phyloP scores from a whole-genome alignment of 1,140 invertebrate species.

The Papilio xuthus region DNA sequence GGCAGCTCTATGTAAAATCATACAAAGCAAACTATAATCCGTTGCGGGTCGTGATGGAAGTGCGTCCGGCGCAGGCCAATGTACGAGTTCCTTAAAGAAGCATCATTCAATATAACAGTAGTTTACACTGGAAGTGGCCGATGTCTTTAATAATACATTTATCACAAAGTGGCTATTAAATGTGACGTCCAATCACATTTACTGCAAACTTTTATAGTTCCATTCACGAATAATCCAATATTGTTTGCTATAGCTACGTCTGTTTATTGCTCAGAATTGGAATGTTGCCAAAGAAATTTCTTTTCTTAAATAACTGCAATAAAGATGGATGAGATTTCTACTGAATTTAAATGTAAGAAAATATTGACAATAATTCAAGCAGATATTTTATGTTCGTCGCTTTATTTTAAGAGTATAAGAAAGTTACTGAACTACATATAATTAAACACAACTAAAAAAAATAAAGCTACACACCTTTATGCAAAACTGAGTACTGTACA shows the following conservation, averaged over 20 bases:
- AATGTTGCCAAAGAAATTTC: background rate
- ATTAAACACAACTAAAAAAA: background rate
- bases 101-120: too few species aligned
- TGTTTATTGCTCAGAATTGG: conserved; percentile 15
- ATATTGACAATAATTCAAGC: conserved; percentile 3
- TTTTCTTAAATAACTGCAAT: background rate
- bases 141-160: conserved; percentile 20
- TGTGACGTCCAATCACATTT: conserved; percentile 23
- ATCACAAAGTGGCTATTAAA: conserved; percentile 8
- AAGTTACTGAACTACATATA: background rate
- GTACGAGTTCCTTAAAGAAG: too few species aligned
- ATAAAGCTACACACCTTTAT: background rate
- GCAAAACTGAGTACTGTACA: too few species aligned
- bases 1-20: too few species aligned
- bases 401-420: background rate
- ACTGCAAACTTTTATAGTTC: conserved; percentile 23
- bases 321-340: conserved; percentile 22
- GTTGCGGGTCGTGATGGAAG: too few species aligned
- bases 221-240: background rate
- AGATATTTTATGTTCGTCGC: background rate
- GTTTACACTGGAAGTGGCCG: background rate
- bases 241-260: background rate
- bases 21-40: too few species aligned
- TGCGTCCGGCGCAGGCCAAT: too few species aligned
- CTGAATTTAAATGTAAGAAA: conserved; percentile 7